phyloP scores from a whole-genome alignment of 2,797 vertebrate genomes.

The Chaetodon trifasciatus region DNA sequence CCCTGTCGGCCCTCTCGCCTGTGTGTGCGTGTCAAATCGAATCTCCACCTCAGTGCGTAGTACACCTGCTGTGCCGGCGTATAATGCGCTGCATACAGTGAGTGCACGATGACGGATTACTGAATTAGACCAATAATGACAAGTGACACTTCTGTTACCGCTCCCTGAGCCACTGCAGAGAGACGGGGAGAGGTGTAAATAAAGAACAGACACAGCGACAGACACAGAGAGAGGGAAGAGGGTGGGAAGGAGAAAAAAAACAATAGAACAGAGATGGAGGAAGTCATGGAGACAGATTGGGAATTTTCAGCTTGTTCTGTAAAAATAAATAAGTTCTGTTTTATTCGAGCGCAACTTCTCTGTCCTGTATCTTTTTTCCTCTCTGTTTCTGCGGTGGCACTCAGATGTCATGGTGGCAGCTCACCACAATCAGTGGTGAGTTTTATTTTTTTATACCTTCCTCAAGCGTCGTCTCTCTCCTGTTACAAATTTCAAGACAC shows the following conservation, averaged over 20 bases:
- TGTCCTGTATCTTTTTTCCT: constrained; percentile 28
- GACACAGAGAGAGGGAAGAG: constrained; percentile 32
- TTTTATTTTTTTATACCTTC: neutral
- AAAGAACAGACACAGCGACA: constrained; percentile 80
- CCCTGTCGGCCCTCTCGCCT: constrained; percentile 74
- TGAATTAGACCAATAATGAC: constrained; percentile 91
- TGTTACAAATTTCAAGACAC: constrained; percentile 6
- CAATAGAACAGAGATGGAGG: constrained; percentile 66
- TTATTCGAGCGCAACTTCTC: constrained; percentile 53
- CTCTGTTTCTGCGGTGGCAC: constrained; percentile 39
- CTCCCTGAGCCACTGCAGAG: constrained; percentile 88
- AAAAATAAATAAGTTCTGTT: constrained; percentile 76
- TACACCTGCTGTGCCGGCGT: constrained; percentile 87
- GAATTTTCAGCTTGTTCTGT: constrained; percentile 67
- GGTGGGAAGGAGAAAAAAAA: constrained; percentile 39
- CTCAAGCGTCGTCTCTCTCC: neutral
- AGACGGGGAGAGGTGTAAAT: constrained; percentile 82
- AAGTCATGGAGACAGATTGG: constrained; percentile 75
- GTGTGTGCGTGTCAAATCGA: constrained; percentile 87
- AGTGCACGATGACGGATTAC: constrained; percentile 89
- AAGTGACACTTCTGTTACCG: constrained; percentile 92
- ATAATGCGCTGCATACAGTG: constrained; percentile 86
- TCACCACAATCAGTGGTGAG: constrained; percentile 19
- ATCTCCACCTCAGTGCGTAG: constrained; percentile 85
- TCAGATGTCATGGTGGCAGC: constrained; percentile 31